Evolutionary conservation across 2,888 invertebrate genomes (phyloP).

Genomic region (Sacculina carcini): DNA sequence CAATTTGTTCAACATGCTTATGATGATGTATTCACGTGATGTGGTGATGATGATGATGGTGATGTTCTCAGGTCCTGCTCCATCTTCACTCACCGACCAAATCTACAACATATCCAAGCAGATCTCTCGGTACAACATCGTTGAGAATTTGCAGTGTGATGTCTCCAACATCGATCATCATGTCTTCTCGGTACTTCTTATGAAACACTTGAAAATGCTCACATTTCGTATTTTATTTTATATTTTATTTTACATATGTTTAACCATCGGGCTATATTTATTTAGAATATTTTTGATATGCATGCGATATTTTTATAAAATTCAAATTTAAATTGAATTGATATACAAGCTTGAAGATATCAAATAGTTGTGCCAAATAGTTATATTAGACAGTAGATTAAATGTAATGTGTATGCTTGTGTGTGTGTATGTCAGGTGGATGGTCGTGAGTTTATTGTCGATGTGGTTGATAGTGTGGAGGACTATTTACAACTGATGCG

Average conservation of each 20-base stretch:
- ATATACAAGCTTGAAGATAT: neutral
- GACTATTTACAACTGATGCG: constrained; percentile 80
- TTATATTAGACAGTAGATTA: too few relatives aligned
- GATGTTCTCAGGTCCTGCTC: constrained; percentile 36
- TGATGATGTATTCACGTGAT: too few relatives aligned
- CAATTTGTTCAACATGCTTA: too few relatives aligned
- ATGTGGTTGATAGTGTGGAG: constrained; percentile 67
- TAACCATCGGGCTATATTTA: too few relatives aligned
- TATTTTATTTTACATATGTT: constrained; percentile 4
- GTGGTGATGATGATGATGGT: too few relatives aligned
- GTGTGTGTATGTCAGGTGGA: neutral
- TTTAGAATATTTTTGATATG: neutral
- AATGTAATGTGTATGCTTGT: neutral
- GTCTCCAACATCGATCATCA: constrained; percentile 41
- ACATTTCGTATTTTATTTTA: neutral
- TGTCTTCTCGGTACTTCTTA: constrained; percentile 32
- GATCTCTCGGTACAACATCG: constrained; percentile 52
- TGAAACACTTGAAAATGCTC: too few relatives aligned
- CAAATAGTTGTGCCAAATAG: neutral
- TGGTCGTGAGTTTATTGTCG: constrained; percentile 25
- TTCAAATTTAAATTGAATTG: neutral
- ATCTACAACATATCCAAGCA: constrained; percentile 54
- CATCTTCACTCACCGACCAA: constrained; percentile 60
- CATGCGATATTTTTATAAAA: constrained; percentile 1
- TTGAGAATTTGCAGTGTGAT: constrained; percentile 45